phyloP scores from a whole-genome alignment of 2,797 vertebrate genomes.

The Neolamprologus multifasciatus region DNA sequence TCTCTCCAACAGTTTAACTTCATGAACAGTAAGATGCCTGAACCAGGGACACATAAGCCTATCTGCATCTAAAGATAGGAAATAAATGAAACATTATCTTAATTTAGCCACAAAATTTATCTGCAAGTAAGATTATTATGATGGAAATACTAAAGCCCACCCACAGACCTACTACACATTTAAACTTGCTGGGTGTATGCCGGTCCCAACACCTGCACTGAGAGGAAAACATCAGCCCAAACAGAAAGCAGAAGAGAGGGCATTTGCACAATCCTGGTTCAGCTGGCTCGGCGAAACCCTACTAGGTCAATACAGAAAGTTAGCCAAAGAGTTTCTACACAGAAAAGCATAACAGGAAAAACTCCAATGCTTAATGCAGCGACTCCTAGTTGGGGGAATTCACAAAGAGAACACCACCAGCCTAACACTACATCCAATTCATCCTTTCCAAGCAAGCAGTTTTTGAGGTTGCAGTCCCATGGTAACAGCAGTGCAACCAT shows the following conservation, averaged over 20 bases:
- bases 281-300: neutral
- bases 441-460: conserved; percentile 11
- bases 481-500: conserved; percentile 49
- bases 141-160: neutral
- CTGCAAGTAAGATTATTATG: neutral
- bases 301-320: neutral
- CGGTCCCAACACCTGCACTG: neutral
- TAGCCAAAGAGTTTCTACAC: neutral
- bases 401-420: neutral
- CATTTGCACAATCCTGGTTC: neutral
- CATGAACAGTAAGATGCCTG: neutral
- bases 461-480: conserved; percentile 43
- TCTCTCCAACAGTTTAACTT: neutral
- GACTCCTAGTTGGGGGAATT: neutral
- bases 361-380: neutral
- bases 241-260: neutral
- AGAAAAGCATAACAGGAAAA: neutral
- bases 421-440: neutral
- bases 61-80: neutral
- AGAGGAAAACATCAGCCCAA: neutral
- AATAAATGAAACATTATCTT: neutral
- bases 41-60: neutral
- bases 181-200: neutral
- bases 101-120: neutral
- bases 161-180: neutral